Conservation (phyloP, 2,113 vertebrate species). For the Hippocampus abdominalis region DNA sequence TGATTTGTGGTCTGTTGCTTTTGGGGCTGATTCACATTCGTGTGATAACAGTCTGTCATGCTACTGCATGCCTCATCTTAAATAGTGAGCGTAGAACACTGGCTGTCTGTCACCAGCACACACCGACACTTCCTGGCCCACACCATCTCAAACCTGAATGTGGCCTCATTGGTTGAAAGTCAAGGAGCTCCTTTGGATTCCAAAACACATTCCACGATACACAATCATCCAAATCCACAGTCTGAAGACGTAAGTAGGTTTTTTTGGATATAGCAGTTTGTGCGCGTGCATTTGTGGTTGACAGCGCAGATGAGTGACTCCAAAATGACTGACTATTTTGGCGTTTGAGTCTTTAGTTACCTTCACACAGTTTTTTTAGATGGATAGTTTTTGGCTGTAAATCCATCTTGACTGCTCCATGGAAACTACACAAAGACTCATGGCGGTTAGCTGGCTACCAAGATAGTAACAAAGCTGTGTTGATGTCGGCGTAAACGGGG, state of each 20-base stretch:
- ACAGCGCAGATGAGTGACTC: slow-evolving; percentile 2
- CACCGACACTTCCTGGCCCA: slow-evolving; percentile 40
- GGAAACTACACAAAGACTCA: background rate
- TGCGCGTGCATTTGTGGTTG: slow-evolving; percentile 1
- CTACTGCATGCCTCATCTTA: slow-evolving; percentile 46
- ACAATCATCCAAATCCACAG: slow-evolving; percentile 28
- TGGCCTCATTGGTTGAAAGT: slow-evolving; percentile 18
- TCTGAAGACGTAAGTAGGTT: slow-evolving; percentile 1
- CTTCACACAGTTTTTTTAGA: background rate
- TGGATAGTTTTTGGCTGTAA: background rate
- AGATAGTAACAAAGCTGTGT: background rate
- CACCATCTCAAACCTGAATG: slow-evolving; percentile 39
- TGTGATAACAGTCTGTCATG: slow-evolving; percentile 56
- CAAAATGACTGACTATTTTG: background rate
- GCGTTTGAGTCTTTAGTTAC: background rate
- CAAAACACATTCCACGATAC: slow-evolving; percentile 35
- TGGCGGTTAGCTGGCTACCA: background rate
- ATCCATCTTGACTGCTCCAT: background rate
- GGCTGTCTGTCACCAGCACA: slow-evolving; percentile 48
- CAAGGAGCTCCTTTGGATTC: slow-evolving; percentile 33
- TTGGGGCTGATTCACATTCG: slow-evolving; percentile 52
- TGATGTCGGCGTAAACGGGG: background rate
- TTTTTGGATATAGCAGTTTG: slow-evolving; percentile 20
- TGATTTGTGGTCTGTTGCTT: slow-evolving; percentile 51
- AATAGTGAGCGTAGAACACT: slow-evolving; percentile 34